Base-by-base conservation (phyloP, 2,797 vertebrate genomes). In the Discoglossus pictus region DNA sequence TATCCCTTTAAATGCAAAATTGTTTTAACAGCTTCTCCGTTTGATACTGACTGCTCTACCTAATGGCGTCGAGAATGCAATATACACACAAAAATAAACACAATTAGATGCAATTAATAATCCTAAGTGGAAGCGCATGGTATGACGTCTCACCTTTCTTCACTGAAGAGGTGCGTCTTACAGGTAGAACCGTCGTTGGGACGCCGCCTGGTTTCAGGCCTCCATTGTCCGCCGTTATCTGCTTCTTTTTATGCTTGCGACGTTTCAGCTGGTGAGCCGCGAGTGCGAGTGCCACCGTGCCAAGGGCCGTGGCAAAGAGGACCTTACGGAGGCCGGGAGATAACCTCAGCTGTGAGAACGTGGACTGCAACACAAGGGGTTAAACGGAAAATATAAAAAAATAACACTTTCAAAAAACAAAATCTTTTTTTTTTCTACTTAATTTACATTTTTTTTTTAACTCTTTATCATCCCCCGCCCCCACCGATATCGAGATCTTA, bases 231-330 rank as follows among this genome's bases (percentile, higher is more conserved):
- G 88, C 86, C 3, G 87, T 78, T 0, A 72, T 83, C 81, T 95
- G 95, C 61, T 95, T 98, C 83, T 93, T 91, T 68, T 94, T 92
- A 38, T 94, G 88, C 5, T 95, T 92, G 0, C 96, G 90, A 1
- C 97, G 87, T 79, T 98, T 98, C 46, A 99, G 81, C 77, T 99
- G 97, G 65, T 98, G 97, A 10, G 97, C 97, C 0, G 97, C 95
- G n/a, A 99, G 89, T 27, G 96, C 96, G 83, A 99, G 80, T 0
- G 96, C 94, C 0, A 98, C 95, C 0, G 94, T 98, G 27, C 97
- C 97, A 2, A 99, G 90, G 0, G 97, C 95, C 0, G 96, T 99
- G 65, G 97, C 97, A 52, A 99, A 96, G 54, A 99, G 87, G 69
- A 99, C 95, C 77, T 96, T 99, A 78, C 97, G 94, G 61, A 99